A percentile compares a stretch with the other conserved stretches of the same genome.
Evolutionary conservation across 1,140 invertebrate genomes (phyloP).

Genomic region (Arion vulgaris): DNA sequence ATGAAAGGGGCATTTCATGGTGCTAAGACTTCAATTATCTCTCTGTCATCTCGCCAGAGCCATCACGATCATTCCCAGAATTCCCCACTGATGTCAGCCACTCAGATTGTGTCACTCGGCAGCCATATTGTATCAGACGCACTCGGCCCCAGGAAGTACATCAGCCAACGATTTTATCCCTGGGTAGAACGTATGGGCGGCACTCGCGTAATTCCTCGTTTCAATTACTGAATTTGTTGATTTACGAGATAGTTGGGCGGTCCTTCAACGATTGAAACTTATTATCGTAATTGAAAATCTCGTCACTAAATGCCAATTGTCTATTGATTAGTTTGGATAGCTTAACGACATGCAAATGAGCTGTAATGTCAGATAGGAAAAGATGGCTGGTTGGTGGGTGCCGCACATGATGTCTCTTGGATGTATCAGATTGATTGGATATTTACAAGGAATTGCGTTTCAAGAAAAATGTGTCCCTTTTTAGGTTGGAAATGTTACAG

Average conservation of each 20-base stretch:
- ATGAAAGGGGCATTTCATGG: constrained; percentile 23
- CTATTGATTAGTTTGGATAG: constrained; percentile 15
- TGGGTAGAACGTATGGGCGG: neutral
- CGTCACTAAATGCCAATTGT: constrained; percentile 35
- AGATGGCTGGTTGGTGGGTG: neutral
- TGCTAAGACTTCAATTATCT: constrained; percentile 35
- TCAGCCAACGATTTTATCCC: neutral
- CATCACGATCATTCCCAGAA: neutral
- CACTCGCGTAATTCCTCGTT: constrained; percentile 22
- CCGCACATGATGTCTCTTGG: neutral
- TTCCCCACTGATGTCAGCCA: constrained; percentile 1
- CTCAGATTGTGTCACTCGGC: constrained; percentile 31
- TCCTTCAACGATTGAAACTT: neutral
- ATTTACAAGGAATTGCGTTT: no score
- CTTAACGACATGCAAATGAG: constrained; percentile 26
- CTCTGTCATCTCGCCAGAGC: constrained; percentile 14
- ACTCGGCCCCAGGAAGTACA: neutral
- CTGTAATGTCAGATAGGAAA: neutral
- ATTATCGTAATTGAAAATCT: constrained; percentile 34
- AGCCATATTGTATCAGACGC: constrained; percentile 29
- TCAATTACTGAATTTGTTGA: constrained; percentile 40
- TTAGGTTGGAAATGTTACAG: no score
- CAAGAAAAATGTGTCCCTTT: no score
- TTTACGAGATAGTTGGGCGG: constrained; percentile 12
- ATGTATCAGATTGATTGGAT: neutral